Base-by-base conservation (phyloP, 2,797 vertebrate species). In the Acanthopagrus latus region DNA sequence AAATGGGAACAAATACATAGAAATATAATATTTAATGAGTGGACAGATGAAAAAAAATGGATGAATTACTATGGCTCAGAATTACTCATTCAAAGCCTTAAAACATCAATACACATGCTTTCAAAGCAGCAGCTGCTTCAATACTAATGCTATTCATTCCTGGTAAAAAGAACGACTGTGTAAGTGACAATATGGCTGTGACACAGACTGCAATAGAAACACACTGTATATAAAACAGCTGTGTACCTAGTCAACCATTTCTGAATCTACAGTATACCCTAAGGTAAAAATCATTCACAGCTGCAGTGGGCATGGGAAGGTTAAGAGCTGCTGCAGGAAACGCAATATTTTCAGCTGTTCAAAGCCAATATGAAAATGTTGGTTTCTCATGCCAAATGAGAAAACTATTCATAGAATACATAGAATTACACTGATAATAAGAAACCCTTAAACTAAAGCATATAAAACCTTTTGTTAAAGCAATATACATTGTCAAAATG, bases 81-180 rank as follows among this genome's bases (percentile, higher is more conserved):
- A 82, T 78, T 69, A 73, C 29, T 59, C 48, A 64, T 82, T 72
- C 69, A 86, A 72, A 81, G 79, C 76, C 70, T 81, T 59, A 77
- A 82, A 29, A 84, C 79, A 74, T 86, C 81, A 85, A 47, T 54
- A 71, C 76, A 54, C 27, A 70, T 60, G 66, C 64, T 84, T 81
- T 88, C 74, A 86, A 88, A 88, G 85, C 77, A 88, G 87, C 85
- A 83, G 82, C 84, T 78, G 77, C 88, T 88, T 91, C 76, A 58
- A 66, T 54, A 43, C 62, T 83, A 82, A 88, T 86, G 73, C 82
- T 71, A 63, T 82, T 80, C 48, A 57, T 43, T 86, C 75, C 68
- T 78, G 54, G n/a, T 74, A 74, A 81, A 38, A 38, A 38, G 81
- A 88, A 59, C 25, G 43, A 86, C 29, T 63, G 51, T 76, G 68